Conservation (phyloP, 2,113 vertebrate genomes). For the Nothoprocta perdicaria region DNA sequence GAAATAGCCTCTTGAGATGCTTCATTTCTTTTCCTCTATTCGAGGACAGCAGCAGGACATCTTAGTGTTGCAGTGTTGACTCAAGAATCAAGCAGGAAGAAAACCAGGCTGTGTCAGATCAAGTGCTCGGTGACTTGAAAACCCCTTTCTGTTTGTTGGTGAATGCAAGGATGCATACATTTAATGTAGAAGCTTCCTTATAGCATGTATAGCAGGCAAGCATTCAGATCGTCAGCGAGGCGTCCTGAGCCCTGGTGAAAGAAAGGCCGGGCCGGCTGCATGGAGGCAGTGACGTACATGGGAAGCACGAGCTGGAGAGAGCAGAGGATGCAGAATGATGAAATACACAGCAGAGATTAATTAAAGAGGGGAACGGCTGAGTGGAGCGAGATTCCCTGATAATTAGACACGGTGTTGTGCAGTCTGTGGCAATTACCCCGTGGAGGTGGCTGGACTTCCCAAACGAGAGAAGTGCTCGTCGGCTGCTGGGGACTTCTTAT, state of each 20-base stretch:
- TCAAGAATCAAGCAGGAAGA: not conserved
- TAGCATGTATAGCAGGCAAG: fast-evolving
- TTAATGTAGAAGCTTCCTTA: not conserved
- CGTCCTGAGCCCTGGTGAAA: not conserved
- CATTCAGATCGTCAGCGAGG: not conserved
- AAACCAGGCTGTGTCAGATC: not conserved
- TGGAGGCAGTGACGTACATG: not conserved
- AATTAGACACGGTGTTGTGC: slow-evolving; percentile 36
- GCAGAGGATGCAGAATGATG: not conserved
- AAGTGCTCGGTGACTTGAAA: not conserved
- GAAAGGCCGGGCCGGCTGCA: not conserved
- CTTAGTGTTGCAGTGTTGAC: not conserved
- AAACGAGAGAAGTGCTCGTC: not conserved
- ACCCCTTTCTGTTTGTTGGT: not conserved
- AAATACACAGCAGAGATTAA: slow-evolving; percentile 31
- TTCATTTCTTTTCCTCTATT: not conserved
- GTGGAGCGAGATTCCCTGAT: slow-evolving; percentile 37
- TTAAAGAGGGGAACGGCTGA: slow-evolving; percentile 35
- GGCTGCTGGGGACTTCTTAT: not conserved
- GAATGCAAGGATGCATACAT: not conserved
- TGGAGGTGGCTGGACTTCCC: not conserved
- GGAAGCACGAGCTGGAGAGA: not conserved
- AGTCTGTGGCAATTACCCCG: not conserved
- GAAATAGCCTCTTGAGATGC: not conserved
- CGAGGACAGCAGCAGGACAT: not conserved